Evolutionary conservation across 2,797 vertebrate genomes (phyloP).

Genomic region (Triplophysa yarkandensis): DNA sequence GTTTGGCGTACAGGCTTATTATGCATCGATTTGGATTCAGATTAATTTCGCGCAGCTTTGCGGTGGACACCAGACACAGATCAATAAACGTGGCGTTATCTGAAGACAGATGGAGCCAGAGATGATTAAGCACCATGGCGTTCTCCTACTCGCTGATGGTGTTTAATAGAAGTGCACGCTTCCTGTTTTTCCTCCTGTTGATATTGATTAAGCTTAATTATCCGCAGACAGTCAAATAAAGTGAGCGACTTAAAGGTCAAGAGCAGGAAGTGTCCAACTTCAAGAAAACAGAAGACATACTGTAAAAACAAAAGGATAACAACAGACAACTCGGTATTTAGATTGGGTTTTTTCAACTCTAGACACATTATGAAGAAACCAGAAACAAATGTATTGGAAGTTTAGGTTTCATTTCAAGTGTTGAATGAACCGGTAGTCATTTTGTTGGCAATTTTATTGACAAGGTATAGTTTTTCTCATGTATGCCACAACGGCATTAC

Average conservation of each 20-base stretch:
- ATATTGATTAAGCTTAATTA: constrained; percentile 44
- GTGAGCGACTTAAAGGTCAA: constrained; percentile 12
- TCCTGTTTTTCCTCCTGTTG: constrained; percentile 33
- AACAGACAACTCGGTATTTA: too few relatives aligned
- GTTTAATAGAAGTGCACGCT: constrained; percentile 36
- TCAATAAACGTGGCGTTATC: constrained; percentile 35
- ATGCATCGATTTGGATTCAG: constrained; percentile 40
- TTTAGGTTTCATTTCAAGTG: too few relatives aligned
- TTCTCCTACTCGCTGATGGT: constrained; percentile 21
- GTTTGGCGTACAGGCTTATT: constrained; percentile 13
- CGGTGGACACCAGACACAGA: constrained; percentile 40
- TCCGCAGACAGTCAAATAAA: constrained; percentile 14
- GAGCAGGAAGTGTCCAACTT: constrained; percentile 2
- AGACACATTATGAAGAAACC: too few relatives aligned
- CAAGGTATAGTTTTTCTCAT: too few relatives aligned
- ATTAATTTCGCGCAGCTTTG: constrained; percentile 29
- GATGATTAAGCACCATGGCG: constrained; percentile 25
- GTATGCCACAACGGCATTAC: too few relatives aligned
- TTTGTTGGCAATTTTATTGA: too few relatives aligned
- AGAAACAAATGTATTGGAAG: too few relatives aligned
- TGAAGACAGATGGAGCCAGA: constrained; percentile 37
- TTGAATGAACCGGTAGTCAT: too few relatives aligned
- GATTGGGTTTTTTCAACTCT: too few relatives aligned
- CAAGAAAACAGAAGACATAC: neutral
- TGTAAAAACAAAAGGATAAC: neutral